A percentile compares a stretch with the other conserved stretches of the same genome.
Conservation (phyloP, 2,113 vertebrate species). For the Limanda limanda region DNA sequence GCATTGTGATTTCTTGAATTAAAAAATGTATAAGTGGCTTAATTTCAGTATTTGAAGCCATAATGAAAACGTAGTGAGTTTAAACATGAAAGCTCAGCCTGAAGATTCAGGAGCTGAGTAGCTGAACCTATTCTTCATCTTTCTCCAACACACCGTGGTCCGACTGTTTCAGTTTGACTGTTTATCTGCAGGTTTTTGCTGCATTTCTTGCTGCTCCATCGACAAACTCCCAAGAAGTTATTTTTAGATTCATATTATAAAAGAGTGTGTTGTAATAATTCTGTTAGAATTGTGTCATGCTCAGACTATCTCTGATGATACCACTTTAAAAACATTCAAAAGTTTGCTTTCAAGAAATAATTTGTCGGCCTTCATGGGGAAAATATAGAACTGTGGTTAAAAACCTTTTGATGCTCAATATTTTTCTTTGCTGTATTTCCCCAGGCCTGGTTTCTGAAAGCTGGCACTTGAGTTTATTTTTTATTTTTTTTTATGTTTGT, state of each 20-base stretch:
- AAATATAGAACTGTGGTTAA: not conserved
- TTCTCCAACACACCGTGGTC: not conserved
- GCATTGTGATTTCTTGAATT: not conserved
- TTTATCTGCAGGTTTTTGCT: slow-evolving; percentile 13
- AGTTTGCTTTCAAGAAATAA: slow-evolving; percentile 2
- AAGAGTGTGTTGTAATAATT: slow-evolving; percentile 6
- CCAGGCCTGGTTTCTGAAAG: slow-evolving; percentile 8
- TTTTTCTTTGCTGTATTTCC: slow-evolving; percentile 5
- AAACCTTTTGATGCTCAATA: slow-evolving; percentile 10
- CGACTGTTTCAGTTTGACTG: slow-evolving; percentile 5
- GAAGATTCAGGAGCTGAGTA: not conserved
- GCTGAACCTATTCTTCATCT: not conserved
- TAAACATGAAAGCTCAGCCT: not conserved
- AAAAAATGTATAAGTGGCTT: slow-evolving; percentile 5
- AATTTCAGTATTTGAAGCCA: slow-evolving; percentile 13
- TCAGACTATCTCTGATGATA: slow-evolving; percentile 3
- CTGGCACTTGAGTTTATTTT: not conserved
- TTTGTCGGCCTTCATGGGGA: not conserved
- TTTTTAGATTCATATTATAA: not conserved
- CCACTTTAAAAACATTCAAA: not conserved
- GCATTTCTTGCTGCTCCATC: not conserved
- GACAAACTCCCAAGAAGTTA: not conserved
- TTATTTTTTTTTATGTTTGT: not conserved
- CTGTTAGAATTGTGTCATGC: slow-evolving; percentile 7
- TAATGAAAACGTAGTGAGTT: not conserved